These are phyloP conservation scores for Orthonyx spaldingii DNA, from an alignment of 2,113 vertebrate species.

Conservation along the genomic window DNA sequence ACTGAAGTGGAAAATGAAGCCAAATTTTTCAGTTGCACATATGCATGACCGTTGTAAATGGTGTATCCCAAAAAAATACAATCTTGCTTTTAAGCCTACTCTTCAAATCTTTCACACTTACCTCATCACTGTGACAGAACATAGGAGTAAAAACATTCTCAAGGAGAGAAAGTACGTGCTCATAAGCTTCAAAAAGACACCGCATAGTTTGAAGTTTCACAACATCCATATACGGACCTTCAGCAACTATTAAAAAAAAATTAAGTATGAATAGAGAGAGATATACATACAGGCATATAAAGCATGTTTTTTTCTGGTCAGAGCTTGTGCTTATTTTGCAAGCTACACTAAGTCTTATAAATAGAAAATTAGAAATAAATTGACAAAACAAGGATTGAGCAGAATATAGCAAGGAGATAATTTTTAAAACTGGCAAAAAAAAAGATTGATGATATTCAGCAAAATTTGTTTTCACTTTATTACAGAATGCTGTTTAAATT, in stretches of 20 bases:
- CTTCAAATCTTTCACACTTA: slow-evolving; percentile 46
- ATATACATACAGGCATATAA: neutral
- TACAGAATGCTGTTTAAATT: neutral
- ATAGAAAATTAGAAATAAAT: neutral
- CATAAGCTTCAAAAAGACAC: slow-evolving; percentile 95
- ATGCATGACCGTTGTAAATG: neutral
- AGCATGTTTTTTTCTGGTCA: neutral
- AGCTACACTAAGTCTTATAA: neutral
- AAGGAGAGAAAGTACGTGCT: slow-evolving; percentile 91
- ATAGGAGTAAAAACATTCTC: slow-evolving; percentile 95
- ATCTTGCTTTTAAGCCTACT: neutral
- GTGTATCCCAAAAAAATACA: rapidly evolving
- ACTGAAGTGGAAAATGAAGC: neutral
- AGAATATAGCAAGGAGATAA: neutral
- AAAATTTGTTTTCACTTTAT: neutral
- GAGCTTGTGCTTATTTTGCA: neutral
- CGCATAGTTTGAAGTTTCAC: slow-evolving; percentile 91
- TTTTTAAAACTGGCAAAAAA: neutral
- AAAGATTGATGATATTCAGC: neutral
- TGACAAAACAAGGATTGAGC: neutral
- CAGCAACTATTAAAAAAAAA: slow-evolving; percentile 76
- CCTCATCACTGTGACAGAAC: slow-evolving; percentile 98
- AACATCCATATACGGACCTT: slow-evolving; percentile 82
- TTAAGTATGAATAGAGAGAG: neutral
- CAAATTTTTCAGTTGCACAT: neutral